Evolutionary conservation across 2,113 vertebrate genomes (phyloP).

Genomic region (Nothobranchius kuhntae): DNA sequence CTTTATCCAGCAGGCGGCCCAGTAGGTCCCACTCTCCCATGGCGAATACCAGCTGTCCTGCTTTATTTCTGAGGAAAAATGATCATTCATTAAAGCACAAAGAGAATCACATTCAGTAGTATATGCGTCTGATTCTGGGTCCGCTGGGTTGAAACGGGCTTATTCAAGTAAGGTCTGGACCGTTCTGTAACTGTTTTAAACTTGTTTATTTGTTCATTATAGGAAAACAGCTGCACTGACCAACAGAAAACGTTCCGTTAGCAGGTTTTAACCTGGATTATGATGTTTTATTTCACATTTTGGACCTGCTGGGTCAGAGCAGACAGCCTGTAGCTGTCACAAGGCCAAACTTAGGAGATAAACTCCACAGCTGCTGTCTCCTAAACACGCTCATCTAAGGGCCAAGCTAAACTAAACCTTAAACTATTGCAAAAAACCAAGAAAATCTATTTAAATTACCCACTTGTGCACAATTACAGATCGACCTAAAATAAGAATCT

Average conservation of each 20-base stretch:
- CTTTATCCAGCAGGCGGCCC: slow-evolving; percentile 91
- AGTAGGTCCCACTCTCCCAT: slow-evolving; percentile 98
- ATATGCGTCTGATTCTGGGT: neutral
- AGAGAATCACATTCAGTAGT: too few relatives aligned
- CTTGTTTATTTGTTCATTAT: too few relatives aligned
- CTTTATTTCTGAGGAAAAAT: neutral
- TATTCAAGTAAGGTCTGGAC: too few relatives aligned
- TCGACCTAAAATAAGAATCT: neutral
- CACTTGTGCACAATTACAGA: neutral
- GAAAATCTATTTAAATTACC: neutral
- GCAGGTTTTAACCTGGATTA: neutral
- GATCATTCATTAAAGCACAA: too few relatives aligned
- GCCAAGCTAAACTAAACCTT: slow-evolving; percentile 45
- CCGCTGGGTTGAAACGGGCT: too few relatives aligned
- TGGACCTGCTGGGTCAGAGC: neutral
- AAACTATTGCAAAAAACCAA: neutral
- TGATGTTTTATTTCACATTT: neutral
- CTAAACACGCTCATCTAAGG: slow-evolving; percentile 57
- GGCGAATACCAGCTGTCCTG: slow-evolving; percentile 47
- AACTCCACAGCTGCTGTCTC: slow-evolving; percentile 46
- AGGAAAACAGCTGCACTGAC: neutral
- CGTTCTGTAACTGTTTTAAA: too few relatives aligned
- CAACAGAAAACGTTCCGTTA: neutral
- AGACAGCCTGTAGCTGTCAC: slow-evolving; percentile 17
- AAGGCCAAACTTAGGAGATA: slow-evolving; percentile 48